Evolutionary conservation across 2,113 vertebrate species (phyloP).

Genomic region (Anseranas semipalmata): DNA sequence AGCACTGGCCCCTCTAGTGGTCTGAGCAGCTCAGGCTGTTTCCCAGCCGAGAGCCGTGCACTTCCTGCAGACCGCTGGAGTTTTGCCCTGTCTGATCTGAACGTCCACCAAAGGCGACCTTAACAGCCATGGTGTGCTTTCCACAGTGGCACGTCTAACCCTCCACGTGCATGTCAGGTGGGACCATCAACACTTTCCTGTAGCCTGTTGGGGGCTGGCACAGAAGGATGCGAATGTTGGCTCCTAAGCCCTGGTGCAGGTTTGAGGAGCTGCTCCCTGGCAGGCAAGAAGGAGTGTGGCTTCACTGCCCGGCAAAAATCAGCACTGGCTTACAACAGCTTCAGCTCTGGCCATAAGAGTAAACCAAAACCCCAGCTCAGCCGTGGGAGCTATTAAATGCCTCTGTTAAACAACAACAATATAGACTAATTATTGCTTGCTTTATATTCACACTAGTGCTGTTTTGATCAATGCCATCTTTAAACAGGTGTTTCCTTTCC

Average conservation of each 20-base stretch:
- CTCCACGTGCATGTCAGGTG: background rate
- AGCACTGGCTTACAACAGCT: background rate
- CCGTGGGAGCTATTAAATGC: background rate
- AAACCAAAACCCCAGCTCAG: background rate
- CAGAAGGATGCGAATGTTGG: background rate
- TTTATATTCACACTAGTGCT: background rate
- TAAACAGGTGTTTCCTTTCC: background rate
- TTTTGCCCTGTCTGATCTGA: background rate
- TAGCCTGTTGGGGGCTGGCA: background rate
- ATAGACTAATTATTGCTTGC: background rate
- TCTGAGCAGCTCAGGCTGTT: background rate
- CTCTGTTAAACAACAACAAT: background rate
- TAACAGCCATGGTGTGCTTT: background rate
- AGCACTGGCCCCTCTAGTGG: background rate
- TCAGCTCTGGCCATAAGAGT: background rate
- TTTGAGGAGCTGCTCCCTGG: background rate
- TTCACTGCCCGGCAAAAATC: background rate
- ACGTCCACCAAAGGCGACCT: background rate
- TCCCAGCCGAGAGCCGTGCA: background rate
- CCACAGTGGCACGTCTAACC: background rate
- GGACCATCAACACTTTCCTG: background rate
- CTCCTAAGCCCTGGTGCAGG: background rate
- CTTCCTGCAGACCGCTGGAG: accelerated
- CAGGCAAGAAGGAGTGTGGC: background rate
- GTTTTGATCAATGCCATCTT: background rate